These are phyloP conservation scores for Macquaria ambigua DNA, from an alignment of 2,113 vertebrate genomes.

Conservation along the genomic window DNA sequence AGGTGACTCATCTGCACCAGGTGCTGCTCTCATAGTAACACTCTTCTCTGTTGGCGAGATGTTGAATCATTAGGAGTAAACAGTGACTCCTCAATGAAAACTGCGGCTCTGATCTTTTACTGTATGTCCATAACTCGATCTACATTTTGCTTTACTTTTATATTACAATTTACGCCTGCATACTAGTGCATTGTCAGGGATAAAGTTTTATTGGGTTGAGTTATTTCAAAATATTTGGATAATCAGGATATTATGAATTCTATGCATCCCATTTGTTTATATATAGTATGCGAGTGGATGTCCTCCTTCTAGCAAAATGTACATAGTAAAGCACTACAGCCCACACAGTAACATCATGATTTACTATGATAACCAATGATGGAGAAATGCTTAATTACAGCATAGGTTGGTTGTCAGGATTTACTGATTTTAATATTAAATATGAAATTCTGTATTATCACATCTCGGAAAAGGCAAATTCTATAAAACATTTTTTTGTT, in stretches of 20 bases:
- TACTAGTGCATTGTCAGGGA: not conserved
- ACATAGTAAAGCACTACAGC: not conserved
- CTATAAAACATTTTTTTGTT: not conserved
- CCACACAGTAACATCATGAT: not conserved
- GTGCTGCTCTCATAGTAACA: constrained; percentile 23
- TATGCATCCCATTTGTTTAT: not conserved
- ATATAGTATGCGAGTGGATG: not conserved
- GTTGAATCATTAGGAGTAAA: constrained; percentile 21
- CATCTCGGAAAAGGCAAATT: not conserved
- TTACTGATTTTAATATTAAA: not conserved
- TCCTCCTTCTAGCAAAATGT: not conserved
- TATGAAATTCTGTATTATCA: not conserved
- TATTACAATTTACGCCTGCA: not conserved
- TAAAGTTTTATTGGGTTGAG: not conserved
- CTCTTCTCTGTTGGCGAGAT: constrained; percentile 3
- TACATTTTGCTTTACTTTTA: not conserved
- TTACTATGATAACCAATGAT: not conserved
- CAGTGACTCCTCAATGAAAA: constrained; percentile 9
- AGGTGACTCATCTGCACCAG: constrained; percentile 59
- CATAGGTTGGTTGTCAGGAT: too few relatives aligned
- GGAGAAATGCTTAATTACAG: too few relatives aligned
- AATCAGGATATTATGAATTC: not conserved
- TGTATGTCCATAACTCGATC: not conserved
- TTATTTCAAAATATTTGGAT: not conserved
- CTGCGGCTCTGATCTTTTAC: not conserved